Conservation (phyloP, 1,140 invertebrate species). For the Panagrolaimus sp. region DNA sequence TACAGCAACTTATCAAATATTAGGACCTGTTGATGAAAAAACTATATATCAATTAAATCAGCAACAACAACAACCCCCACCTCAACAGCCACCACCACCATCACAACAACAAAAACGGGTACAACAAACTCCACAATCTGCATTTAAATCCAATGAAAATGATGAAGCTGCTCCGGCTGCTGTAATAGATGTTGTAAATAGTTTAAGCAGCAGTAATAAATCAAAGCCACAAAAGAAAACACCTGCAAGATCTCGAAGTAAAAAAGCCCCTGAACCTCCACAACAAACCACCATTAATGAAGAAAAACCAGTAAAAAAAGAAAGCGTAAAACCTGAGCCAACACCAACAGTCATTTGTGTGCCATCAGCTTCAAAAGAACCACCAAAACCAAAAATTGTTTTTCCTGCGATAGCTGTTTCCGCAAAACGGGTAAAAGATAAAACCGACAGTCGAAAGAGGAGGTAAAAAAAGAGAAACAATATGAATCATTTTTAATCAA, state of each 20-base stretch:
- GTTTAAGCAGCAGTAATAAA: neutral
- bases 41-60: neutral
- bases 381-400: neutral
- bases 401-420: neutral
- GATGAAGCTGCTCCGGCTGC: neutral
- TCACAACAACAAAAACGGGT: neutral
- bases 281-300: neutral
- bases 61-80: neutral
- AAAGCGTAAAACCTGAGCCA: neutral
- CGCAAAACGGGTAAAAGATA: neutral
- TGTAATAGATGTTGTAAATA: neutral
- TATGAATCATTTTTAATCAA: neutral
- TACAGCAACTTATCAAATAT: neutral
- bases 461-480: neutral
- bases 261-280: no score
- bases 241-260: no score
- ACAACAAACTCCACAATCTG: no score
- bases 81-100: neutral
- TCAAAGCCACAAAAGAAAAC: neutral
- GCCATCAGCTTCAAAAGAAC: neutral
- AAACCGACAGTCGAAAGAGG: neutral
- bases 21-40: neutral
- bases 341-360: neutral
- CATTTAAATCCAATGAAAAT: no score
- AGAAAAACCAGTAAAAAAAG: neutral